Evolutionary conservation across 1,140 invertebrate genomes (phyloP).

Genomic region (Chionoecetes opilio): DNA sequence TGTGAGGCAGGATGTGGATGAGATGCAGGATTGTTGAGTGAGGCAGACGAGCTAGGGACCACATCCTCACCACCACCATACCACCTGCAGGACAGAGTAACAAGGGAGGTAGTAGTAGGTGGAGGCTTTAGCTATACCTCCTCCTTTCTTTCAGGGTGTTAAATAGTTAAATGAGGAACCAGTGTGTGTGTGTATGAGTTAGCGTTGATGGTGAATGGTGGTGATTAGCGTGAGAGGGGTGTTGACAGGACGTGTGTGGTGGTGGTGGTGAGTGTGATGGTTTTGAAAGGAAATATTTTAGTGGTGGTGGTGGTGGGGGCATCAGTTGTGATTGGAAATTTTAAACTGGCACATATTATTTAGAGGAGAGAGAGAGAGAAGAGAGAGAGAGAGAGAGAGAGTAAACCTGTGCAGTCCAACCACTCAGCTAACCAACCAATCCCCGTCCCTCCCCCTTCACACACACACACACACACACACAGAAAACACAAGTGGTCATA

Average conservation of each 20-base stretch:
- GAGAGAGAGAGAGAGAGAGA: background rate
- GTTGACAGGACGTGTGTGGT: background rate
- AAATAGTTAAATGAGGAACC: background rate
- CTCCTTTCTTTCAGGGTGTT: background rate
- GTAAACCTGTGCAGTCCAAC: background rate
- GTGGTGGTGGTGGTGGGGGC: background rate
- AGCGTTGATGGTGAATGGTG: background rate
- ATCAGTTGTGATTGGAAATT: conserved; percentile 1
- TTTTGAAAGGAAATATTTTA: background rate
- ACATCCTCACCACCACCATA: background rate
- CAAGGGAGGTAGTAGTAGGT: background rate
- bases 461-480: conserved; percentile 41
- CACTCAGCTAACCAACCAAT: background rate
- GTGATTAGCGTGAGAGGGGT: background rate
- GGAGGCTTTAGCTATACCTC: background rate
- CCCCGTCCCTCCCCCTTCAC: background rate
- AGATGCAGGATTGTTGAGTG: background rate
- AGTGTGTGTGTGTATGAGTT: background rate
- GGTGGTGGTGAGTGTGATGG: background rate
- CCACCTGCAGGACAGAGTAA: background rate
- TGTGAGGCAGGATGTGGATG: background rate
- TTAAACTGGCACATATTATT: background rate
- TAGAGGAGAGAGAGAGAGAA: background rate
- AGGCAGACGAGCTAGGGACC: background rate
- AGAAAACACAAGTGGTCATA: no score